phyloP scores from a whole-genome alignment of 2,797 vertebrate species.

The Rhadinocentrus ornatus region DNA sequence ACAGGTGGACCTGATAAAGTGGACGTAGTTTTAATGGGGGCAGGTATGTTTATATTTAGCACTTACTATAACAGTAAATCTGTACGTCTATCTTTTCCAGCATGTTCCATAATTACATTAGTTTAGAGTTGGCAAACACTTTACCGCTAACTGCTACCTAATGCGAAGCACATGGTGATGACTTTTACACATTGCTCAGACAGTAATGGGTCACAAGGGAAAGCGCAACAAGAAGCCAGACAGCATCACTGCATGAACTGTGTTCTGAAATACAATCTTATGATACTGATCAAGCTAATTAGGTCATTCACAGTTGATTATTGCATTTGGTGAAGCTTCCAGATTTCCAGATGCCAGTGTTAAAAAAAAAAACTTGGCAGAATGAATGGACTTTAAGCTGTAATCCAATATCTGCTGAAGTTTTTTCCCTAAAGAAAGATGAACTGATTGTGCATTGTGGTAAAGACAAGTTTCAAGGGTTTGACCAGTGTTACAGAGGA shows the following conservation, averaged over 20 bases:
- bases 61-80: constrained; percentile 2
- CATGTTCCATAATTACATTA: constrained; percentile 20
- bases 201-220: constrained; percentile 37
- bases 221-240: constrained; percentile 13
- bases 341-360: constrained; percentile 26
- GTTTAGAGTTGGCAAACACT: constrained; percentile 3
- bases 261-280: constrained; percentile 60
- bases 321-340: constrained; percentile 68
- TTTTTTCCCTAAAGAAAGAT: background rate
- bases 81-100: constrained; percentile 9
- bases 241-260: constrained; percentile 27
- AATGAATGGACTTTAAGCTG: background rate
- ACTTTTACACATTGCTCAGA: constrained; percentile 35
- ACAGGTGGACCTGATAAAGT: too few relatives aligned
- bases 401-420: background rate
- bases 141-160: constrained; percentile 12
- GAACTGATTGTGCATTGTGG: background rate
- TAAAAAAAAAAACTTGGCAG: constrained; percentile 21
- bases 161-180: constrained; percentile 23
- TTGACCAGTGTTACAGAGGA: background rate
- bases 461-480: background rate
- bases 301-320: constrained; percentile 66
- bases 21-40: background rate
- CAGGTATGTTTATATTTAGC: background rate
- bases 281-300: constrained; percentile 72